phyloP scores from a whole-genome alignment of 2,797 vertebrate genomes.

The Crenichthys baileyi region DNA sequence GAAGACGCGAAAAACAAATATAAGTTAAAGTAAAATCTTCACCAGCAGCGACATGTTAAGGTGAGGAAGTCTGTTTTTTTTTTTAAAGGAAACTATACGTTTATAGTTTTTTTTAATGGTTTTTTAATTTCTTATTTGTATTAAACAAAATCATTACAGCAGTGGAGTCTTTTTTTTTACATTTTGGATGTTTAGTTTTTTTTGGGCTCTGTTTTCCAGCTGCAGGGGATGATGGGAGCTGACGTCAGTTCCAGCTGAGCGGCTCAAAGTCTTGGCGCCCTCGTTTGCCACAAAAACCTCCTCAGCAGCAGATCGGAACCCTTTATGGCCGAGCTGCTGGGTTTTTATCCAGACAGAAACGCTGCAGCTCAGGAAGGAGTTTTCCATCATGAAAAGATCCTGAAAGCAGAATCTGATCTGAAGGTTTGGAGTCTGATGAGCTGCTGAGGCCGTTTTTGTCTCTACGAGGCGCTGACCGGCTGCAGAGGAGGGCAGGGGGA shows the following conservation, averaged over 20 bases:
- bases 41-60: neutral
- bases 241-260: slow-evolving; percentile 47
- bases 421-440: neutral
- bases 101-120: neutral
- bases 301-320: slow-evolving; percentile 14
- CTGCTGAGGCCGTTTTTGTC: slow-evolving; percentile 43
- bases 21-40: slow-evolving; percentile 44
- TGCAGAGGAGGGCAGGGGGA: slow-evolving; percentile 93
- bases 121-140: slow-evolving; percentile 53
- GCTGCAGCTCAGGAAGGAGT: too few relatives aligned
- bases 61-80: slow-evolving; percentile 66
- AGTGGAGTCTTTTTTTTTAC: slow-evolving; percentile 46
- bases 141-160: slow-evolving; percentile 66
- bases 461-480: slow-evolving; percentile 88
- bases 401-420: too few relatives aligned
- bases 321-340: slow-evolving; percentile 19
- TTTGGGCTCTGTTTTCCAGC: slow-evolving; percentile 69
- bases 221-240: slow-evolving; percentile 72
- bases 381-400: too few relatives aligned
- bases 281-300: slow-evolving; percentile 33
- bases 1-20: slow-evolving; percentile 48
- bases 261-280: neutral
- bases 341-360: too few relatives aligned
- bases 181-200: slow-evolving; percentile 55
- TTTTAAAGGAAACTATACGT: slow-evolving; percentile 37